phyloP scores from a whole-genome alignment of 2,888 invertebrate genomes.

The Nudaria mundana region DNA sequence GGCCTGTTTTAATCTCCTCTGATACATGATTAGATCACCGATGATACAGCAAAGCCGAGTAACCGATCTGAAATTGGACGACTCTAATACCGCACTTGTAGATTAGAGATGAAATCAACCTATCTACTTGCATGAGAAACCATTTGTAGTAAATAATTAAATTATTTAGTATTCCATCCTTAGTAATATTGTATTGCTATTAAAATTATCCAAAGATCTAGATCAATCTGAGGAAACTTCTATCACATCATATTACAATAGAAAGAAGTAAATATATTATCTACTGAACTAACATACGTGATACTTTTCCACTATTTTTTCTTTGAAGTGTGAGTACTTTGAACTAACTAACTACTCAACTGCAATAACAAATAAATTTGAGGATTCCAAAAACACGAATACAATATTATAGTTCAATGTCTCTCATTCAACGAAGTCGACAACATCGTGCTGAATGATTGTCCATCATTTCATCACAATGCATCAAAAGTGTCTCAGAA shows the following conservation, averaged over 20 bases:
- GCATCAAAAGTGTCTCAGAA: slow-evolving; percentile 63
- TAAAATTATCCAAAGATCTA: background rate
- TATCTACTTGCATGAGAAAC: slow-evolving; percentile 26
- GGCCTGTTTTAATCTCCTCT: slow-evolving; percentile 78
- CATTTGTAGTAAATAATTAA: slow-evolving; percentile 9
- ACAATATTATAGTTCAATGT: slow-evolving; percentile 44
- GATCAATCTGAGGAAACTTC: background rate
- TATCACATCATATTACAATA: too few species aligned
- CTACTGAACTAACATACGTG: too few species aligned
- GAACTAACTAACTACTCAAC: too few species aligned
- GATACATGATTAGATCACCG: slow-evolving; percentile 79
- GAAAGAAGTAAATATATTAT: too few species aligned
- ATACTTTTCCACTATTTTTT: too few species aligned
- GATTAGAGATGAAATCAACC: slow-evolving; percentile 52
- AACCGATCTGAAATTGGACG: slow-evolving; percentile 72
- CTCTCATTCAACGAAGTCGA: slow-evolving; percentile 70
- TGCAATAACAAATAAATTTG: slow-evolving; percentile 39
- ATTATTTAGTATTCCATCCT: background rate
- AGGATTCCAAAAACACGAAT: slow-evolving; percentile 41
- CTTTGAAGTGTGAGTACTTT: too few species aligned
- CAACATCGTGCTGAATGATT: slow-evolving; percentile 65
- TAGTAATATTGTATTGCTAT: background rate
- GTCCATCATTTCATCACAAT: slow-evolving; percentile 56
- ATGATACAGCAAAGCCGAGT: slow-evolving; percentile 76
- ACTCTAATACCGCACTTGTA: slow-evolving; percentile 56